Conservation (phyloP, 1,140 invertebrate species). For the Theocolax elegans region DNA sequence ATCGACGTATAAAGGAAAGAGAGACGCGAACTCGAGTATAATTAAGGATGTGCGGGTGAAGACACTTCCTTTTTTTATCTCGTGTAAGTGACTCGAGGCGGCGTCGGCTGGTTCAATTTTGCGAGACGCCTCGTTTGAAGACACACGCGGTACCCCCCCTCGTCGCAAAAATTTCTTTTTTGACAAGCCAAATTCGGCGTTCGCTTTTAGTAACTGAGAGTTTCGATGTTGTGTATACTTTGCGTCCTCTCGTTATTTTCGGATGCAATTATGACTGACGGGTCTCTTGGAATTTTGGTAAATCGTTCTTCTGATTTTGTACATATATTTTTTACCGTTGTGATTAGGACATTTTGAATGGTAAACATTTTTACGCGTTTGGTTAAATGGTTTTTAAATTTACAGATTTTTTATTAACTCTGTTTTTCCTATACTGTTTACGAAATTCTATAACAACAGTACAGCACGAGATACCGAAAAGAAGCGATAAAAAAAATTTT, state of each 20-base stretch:
- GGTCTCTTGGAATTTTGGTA: too few relatives aligned
- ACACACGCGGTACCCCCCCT: background rate
- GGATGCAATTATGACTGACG: background rate
- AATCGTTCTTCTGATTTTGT: too few relatives aligned
- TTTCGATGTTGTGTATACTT: background rate
- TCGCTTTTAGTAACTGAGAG: conserved; percentile 23
- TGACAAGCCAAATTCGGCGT: conserved; percentile 2
- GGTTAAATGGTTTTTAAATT: too few relatives aligned
- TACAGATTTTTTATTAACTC: too few relatives aligned
- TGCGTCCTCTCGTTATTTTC: background rate
- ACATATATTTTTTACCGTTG: too few relatives aligned
- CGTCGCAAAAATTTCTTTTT: background rate
- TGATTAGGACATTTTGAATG: too few relatives aligned
- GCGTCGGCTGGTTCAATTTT: conserved; percentile 18
- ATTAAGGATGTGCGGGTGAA: conserved; percentile 27
- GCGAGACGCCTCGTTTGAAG: conserved; percentile 23
- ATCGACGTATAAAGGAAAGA: background rate
- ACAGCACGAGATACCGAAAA: too few relatives aligned
- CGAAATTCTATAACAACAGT: too few relatives aligned
- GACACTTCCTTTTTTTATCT: conserved; percentile 29
- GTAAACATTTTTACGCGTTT: too few relatives aligned
- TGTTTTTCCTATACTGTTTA: too few relatives aligned
- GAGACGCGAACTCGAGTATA: background rate
- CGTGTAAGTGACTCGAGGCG: background rate
- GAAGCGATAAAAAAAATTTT: too few relatives aligned